Evolutionary conservation across 2,113 vertebrate genomes (phyloP).

Genomic region (Spilogale gracilis): DNA sequence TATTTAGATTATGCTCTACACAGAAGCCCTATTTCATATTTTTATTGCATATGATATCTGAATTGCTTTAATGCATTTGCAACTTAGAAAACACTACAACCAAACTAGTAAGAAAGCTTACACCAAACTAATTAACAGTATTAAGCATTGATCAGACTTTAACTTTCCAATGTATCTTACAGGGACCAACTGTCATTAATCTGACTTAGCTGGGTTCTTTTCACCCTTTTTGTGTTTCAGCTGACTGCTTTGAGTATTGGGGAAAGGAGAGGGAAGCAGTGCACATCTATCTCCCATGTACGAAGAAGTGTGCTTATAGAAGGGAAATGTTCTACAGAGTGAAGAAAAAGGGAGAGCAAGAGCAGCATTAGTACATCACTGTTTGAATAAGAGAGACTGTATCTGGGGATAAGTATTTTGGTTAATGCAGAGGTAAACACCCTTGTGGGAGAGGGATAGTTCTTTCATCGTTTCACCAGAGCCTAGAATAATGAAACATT

Average conservation of each 20-base stretch:
- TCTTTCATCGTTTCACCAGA: constrained; percentile 38
- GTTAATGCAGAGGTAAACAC: background rate
- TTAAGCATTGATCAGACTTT: background rate
- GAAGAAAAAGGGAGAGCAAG: constrained; percentile 31
- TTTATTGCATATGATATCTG: background rate
- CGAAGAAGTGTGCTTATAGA: constrained; percentile 42
- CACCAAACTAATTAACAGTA: background rate
- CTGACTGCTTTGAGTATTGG: background rate
- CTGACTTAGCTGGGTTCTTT: background rate
- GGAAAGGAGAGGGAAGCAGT: background rate
- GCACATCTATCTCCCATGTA: background rate
- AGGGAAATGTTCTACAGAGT: constrained; percentile 3
- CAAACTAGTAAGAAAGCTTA: constrained; percentile 49
- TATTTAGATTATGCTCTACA: background rate
- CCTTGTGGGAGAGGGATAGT: background rate
- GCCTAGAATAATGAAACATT: constrained; percentile 48
- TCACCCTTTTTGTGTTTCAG: background rate
- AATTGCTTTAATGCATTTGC: constrained; percentile 37
- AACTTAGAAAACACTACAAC: constrained; percentile 46
- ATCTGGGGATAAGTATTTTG: background rate
- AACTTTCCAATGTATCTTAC: background rate
- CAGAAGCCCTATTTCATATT: background rate
- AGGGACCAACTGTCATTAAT: constrained; percentile 23
- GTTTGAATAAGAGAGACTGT: constrained; percentile 37
- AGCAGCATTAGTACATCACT: constrained; percentile 3